phyloP scores from a whole-genome alignment of 2,797 vertebrate genomes.

The Hypotaenidia okinawae region DNA sequence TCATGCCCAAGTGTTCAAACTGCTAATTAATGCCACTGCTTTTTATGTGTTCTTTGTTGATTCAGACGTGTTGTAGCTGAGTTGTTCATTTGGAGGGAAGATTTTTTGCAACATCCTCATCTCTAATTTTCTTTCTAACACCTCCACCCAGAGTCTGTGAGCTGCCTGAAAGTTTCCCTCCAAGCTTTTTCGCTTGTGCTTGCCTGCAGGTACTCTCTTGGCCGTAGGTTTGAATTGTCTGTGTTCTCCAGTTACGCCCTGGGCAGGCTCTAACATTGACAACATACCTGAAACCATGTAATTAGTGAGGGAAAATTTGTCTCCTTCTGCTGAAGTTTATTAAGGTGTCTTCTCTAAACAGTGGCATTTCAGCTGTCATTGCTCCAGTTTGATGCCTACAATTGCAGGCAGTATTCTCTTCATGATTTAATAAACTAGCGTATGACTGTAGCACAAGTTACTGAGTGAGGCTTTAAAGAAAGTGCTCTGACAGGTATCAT shows the following conservation, averaged over 20 bases:
- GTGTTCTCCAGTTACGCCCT: not conserved
- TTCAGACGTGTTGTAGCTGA: not conserved
- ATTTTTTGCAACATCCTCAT: not conserved
- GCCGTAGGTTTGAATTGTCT: not conserved
- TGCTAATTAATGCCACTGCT: not conserved
- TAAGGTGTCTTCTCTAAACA: not conserved
- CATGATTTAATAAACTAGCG: not conserved
- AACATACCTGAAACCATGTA: not conserved
- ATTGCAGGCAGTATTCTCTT: not conserved
- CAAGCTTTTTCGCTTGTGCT: not conserved
- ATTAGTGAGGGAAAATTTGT: not conserved
- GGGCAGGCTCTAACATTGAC: not conserved
- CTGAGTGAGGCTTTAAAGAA: not conserved
- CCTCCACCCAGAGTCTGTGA: not conserved
- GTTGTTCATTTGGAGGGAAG: not conserved
- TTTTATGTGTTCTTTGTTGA: not conserved
- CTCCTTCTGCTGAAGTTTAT: not conserved
- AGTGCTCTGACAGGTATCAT: not conserved
- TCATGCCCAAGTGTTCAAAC: not conserved
- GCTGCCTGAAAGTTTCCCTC: not conserved
- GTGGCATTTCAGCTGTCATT: not conserved
- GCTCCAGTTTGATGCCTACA: not conserved
- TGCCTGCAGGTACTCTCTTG: not conserved
- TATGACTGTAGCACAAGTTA: not conserved
- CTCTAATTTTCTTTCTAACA: not conserved